Evolutionary conservation across 2,113 vertebrate species (phyloP).

Genomic region (Oreochromis niloticus): DNA sequence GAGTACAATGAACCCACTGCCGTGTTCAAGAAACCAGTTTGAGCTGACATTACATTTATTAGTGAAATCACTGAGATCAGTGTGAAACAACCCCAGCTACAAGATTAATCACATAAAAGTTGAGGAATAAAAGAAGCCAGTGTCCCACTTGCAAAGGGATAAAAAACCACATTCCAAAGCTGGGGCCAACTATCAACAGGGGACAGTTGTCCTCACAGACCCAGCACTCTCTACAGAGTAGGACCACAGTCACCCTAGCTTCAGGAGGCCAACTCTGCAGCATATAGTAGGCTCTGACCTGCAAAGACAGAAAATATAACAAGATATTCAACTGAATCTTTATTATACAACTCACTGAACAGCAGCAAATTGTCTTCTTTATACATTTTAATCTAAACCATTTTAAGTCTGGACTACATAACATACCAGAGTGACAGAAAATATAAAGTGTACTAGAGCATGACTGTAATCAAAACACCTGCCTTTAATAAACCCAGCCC

Average conservation of each 20-base stretch:
- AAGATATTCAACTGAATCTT: background rate
- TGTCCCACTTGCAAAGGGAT: background rate
- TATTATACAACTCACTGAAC: background rate
- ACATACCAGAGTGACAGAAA: fast-evolving
- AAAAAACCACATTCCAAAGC: background rate
- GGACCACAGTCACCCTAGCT: fast-evolving
- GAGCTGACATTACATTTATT: background rate
- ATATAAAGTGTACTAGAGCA: fast-evolving
- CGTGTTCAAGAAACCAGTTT: background rate
- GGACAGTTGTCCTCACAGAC: background rate
- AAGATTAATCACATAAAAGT: background rate
- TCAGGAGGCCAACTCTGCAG: background rate
- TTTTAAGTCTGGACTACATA: background rate
- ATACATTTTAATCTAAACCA: background rate
- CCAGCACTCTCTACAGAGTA: background rate
- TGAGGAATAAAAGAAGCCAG: background rate
- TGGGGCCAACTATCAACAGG: fast-evolving
- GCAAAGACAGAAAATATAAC: background rate
- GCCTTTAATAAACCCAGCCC: background rate
- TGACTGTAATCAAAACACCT: background rate
- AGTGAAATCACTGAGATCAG: background rate
- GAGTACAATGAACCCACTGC: background rate
- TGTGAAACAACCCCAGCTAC: background rate
- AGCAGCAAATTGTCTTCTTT: background rate
- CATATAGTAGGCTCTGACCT: background rate